phyloP scores from a whole-genome alignment of 2,113 vertebrate species.

The cattle (Bos taurus) region ARS-UCD2.0 NC_037336.1:35936501-35937000 shows the following conservation, averaged over 20 bases:
- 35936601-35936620: background rate
- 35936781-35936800: conserved; percentile 9
- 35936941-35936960: background rate
- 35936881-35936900: background rate
- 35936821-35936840: conserved; percentile 27
- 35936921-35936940: background rate
- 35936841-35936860: background rate
- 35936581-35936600: background rate
- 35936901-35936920: background rate
- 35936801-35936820: background rate
- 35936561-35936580: background rate
- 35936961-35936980: background rate
- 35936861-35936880: background rate
- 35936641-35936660: background rate
- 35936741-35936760: conserved; percentile 31
- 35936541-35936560: background rate
- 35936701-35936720: background rate
- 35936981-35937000: background rate
- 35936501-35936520: background rate
- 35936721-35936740: background rate
- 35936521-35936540: background rate
- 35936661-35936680: conserved; percentile 13
- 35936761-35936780: conserved; percentile 10
- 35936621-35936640: background rate
- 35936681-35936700: conserved; percentile 6